Base-by-base conservation (phyloP, 37 sponge, comb jelly and placozoan genomes). In the Lycopodina hypogea region DNA sequence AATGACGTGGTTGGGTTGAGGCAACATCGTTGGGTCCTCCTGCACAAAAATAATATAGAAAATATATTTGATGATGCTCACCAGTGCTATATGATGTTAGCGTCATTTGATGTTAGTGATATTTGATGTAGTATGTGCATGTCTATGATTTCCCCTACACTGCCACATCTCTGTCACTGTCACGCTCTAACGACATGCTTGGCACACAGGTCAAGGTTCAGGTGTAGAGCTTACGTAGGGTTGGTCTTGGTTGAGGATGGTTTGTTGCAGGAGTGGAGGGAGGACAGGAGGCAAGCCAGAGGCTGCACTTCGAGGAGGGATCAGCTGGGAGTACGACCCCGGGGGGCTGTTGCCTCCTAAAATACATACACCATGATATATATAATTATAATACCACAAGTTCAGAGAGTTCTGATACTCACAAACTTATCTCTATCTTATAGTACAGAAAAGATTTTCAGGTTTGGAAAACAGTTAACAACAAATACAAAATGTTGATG, bases 241-340 rank as follows among this genome's bases (percentile, higher is more conserved):
- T 23, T 30, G 83, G 18, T 92, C 93, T n/a, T 88, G 85, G 68
- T 92, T 92, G 60, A 91, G 83, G 15, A 83, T 62, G 17, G 88
- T 87, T 58, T 87, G 87, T 30, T 92, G 93, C 11, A 92, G 79
- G 23, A 92, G 79, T 23, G 80, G 82, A 37, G 93, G 93, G 21
- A 92, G 81, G 32, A 85, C 86, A 36, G 93, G 93, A 24, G 93
- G 93, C 30, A 92, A 77, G 6, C 94, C 90, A 33, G 80, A 80
- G n/a, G 89, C 60, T 23, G 86, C 84, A 77, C 80, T 78, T 36
- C 84, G 84, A 68, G 86, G 48, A 34, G 93, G 93, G 36, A 92
- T 79, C 24, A 18, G 28, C 58, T 84, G 92, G 22, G 65, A 37
- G 68, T 92, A 92, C 48, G 78, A 75, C 3, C 92, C 92, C 26